phyloP scores from a whole-genome alignment of 2,113 vertebrate species.

The Myotis brandtii region DNA sequence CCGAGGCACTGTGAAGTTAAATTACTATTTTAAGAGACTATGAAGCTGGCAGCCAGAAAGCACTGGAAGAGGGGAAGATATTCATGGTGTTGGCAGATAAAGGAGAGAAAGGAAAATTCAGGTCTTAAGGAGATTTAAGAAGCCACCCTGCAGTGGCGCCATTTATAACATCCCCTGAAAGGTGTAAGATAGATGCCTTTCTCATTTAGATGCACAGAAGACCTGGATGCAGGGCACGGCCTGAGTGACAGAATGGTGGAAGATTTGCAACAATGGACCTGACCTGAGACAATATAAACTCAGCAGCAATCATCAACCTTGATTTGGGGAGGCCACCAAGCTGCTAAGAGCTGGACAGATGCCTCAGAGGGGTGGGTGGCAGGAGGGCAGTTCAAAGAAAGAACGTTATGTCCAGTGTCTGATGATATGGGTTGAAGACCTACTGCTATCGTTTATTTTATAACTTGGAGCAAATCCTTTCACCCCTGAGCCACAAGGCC shows the following conservation, averaged over 20 bases:
- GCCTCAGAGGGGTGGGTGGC: not conserved
- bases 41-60: conserved; percentile 60
- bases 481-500: not conserved
- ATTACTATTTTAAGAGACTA: conserved; percentile 64
- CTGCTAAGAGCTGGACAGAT: too few species aligned
- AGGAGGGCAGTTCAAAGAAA: not conserved
- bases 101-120: conserved; percentile 59
- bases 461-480: not conserved
- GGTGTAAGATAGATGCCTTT: not conserved
- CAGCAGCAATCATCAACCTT: not conserved
- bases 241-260: not conserved
- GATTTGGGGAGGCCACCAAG: not conserved
- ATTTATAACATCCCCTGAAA: not conserved
- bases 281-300: not conserved
- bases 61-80: conserved; percentile 40
- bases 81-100: conserved; percentile 50
- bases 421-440: not conserved
- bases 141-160: not conserved
- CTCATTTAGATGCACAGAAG: not conserved
- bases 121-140: conserved; percentile 65
- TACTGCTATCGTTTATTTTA: not conserved
- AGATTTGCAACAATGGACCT: not conserved
- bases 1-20: conserved; percentile 44
- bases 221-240: not conserved
- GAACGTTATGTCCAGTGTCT: fast-evolving